Conservation (phyloP, 2,888 invertebrate species). For the Leuctra nigra region DNA sequence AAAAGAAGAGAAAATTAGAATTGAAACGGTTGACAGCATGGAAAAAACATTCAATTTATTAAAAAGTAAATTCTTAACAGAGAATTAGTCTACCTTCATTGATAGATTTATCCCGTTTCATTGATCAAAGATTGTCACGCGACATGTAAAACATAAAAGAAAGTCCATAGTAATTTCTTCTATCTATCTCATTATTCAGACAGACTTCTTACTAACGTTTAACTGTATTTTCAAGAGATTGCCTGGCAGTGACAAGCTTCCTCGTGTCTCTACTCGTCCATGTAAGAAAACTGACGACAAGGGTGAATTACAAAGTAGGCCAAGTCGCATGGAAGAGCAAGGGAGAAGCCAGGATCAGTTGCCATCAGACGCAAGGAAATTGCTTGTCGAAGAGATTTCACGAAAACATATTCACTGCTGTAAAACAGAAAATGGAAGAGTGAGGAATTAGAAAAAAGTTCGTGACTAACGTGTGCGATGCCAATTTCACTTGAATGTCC, state of each 20-base stretch:
- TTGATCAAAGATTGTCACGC: too few relatives aligned
- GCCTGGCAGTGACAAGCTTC: background rate
- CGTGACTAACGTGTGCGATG: background rate
- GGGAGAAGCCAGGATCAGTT: background rate
- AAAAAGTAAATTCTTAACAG: too few relatives aligned
- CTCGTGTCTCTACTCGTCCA: background rate
- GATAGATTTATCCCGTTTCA: too few relatives aligned
- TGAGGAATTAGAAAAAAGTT: constrained; percentile 1
- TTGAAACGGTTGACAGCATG: too few relatives aligned
- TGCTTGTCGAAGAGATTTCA: background rate
- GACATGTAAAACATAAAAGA: too few relatives aligned
- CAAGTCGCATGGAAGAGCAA: background rate
- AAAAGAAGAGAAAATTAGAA: too few relatives aligned
- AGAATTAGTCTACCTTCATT: too few relatives aligned
- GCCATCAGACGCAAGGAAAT: background rate
- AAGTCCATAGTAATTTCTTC: too few relatives aligned
- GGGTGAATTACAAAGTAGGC: constrained; percentile 6
- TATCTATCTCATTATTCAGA: too few relatives aligned
- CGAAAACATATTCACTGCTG: constrained; percentile 1
- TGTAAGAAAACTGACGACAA: background rate
- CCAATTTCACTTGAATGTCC: too few relatives aligned
- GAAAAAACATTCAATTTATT: too few relatives aligned
- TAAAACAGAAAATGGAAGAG: background rate
- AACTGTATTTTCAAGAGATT: background rate
- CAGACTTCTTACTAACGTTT: too few relatives aligned